phyloP scores from a whole-genome alignment of 2,797 vertebrate species.

The Rhinella marina region DNA sequence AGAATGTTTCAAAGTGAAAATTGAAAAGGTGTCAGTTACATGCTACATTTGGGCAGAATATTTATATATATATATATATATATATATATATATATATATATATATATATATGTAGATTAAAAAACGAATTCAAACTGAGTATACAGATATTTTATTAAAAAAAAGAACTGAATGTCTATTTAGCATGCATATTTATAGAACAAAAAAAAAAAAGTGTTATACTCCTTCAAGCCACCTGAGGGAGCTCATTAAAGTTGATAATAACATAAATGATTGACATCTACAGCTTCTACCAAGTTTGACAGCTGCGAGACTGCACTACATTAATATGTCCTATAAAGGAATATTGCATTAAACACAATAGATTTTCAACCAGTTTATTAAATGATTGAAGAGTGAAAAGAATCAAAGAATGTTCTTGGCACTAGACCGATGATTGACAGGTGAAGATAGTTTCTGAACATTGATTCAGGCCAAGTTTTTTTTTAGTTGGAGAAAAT shows the following conservation, averaged over 20 bases:
- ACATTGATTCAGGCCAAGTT: neutral
- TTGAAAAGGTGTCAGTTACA: neutral
- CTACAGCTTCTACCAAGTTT: conserved; percentile 26
- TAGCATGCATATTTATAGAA: conserved; percentile 42
- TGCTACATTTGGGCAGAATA: neutral
- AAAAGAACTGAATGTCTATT: conserved; percentile 21
- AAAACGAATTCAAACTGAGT: neutral
- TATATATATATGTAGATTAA: neutral
- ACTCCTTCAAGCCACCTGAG: conserved; percentile 56
- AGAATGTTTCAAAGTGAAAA: conserved; percentile 26
- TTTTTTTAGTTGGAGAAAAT: neutral
- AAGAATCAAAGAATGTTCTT: neutral
- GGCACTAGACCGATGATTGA: neutral
- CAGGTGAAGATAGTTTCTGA: neutral
- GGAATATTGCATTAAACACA: conserved; percentile 26
- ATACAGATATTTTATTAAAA: neutral
- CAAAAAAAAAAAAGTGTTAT: conserved; percentile 34
- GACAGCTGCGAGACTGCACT: conserved; percentile 49
- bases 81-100: too few relatives aligned
- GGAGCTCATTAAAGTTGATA: conserved; percentile 54
- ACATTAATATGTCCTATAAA: conserved; percentile 29
- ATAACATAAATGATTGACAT: conserved; percentile 51
- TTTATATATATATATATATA: too few relatives aligned
- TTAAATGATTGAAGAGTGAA: conserved; percentile 1
- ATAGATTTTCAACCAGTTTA: conserved; percentile 21